phyloP scores from a whole-genome alignment of 2,797 vertebrate species.

The Chaunax sp. region DNA sequence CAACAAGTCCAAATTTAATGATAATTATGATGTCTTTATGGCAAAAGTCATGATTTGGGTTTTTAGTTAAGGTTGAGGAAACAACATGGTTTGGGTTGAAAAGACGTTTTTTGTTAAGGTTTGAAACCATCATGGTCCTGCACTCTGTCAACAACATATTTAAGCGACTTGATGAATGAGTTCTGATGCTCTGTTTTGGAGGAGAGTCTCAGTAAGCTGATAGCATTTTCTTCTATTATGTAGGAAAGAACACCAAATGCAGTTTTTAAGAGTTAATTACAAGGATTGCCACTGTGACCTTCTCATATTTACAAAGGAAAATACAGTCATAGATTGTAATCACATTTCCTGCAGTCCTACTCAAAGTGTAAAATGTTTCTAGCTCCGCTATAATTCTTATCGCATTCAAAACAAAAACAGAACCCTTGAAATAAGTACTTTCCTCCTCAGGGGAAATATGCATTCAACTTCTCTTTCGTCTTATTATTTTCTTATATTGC shows the following conservation, averaged over 20 bases:
- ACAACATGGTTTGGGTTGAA: background rate
- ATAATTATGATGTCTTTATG: too few species aligned
- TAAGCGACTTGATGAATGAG: too few species aligned
- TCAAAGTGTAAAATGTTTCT: background rate
- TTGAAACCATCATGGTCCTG: too few species aligned
- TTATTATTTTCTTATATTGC: slow-evolving; percentile 6
- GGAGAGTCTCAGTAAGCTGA: too few species aligned
- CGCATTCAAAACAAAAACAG: too few species aligned
- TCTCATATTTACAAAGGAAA: background rate
- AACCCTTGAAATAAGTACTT: slow-evolving; percentile 10
- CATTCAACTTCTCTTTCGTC: slow-evolving; percentile 26
- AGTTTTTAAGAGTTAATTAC: background rate
- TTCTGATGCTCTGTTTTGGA: too few species aligned
- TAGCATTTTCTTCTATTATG: background rate
- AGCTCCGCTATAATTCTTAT: background rate
- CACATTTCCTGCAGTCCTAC: background rate
- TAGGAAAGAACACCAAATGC: too few species aligned
- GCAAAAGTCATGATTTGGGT: too few species aligned
- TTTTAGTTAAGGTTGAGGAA: too few species aligned
- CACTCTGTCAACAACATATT: too few species aligned
- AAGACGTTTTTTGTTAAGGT: background rate
- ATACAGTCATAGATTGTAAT: background rate
- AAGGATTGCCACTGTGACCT: background rate
- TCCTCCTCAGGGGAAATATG: slow-evolving; percentile 5
- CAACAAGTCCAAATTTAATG: too few species aligned